phyloP scores from a whole-genome alignment of 2,888 invertebrate genomes.

The Nemoura dubitans region DNA sequence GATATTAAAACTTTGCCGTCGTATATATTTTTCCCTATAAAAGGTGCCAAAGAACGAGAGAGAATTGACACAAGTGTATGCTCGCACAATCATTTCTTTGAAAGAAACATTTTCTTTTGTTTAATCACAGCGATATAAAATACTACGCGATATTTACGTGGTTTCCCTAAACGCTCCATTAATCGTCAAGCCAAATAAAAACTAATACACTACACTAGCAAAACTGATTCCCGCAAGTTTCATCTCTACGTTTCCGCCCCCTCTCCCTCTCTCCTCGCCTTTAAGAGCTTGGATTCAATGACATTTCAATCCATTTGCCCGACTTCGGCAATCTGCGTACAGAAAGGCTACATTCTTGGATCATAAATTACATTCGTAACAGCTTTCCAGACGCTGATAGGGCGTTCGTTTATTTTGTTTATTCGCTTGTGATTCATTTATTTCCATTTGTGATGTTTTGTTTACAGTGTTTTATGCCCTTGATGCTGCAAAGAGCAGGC shows the following conservation, averaged over 20 bases:
- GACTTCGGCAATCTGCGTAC: not conserved
- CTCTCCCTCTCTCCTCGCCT: not conserved
- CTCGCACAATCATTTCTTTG: not conserved
- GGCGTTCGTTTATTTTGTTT: slow-evolving; percentile 12
- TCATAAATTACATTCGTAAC: slow-evolving; percentile 12
- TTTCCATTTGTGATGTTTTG: slow-evolving; percentile 12
- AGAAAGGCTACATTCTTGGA: not conserved
- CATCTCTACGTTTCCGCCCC: not conserved
- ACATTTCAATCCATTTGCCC: slow-evolving; percentile 4
- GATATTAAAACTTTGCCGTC: not conserved
- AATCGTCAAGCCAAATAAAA: not conserved
- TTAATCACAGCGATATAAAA: not conserved
- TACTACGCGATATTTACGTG: not conserved
- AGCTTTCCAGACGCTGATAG: not conserved
- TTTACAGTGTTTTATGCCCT: not conserved
- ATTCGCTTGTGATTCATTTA: slow-evolving; percentile 12
- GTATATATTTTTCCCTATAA: not conserved
- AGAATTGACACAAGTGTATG: not conserved
- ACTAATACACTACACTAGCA: not conserved
- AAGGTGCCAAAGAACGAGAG: not conserved
- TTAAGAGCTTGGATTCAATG: slow-evolving; percentile 7
- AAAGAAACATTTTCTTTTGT: not conserved
- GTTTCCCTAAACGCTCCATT: not conserved
- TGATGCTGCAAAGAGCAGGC: not conserved
- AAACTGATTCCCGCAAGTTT: too few relatives aligned